Evolutionary conservation across 2,797 vertebrate species (phyloP), one percentile per base, ranked within the genome.

Genomic region (Telmatherina bonti): DNA sequence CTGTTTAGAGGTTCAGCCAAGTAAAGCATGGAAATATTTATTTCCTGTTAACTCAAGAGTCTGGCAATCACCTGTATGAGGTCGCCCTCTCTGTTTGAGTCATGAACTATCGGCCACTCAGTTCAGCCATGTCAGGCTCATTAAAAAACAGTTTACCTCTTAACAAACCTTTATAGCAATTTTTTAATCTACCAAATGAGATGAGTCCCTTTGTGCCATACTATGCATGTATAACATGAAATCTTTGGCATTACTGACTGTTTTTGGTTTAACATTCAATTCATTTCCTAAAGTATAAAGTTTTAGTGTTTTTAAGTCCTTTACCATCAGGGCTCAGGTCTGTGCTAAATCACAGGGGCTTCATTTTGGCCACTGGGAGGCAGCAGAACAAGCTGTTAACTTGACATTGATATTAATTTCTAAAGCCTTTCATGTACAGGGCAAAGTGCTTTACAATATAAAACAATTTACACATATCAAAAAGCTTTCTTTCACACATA

Each of bases 1-100:
- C 90, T 90, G 90, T 78, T 85, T 70, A 76, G 72, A 71, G 70
- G 24, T 11, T 79, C 60, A 27, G 91, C 93, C 93, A 91, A 93
- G 87, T 85, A 81, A 93, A 93, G 91, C 91, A 90, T 79, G 83
- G 92, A 93, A 94, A 93, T 92, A 84, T 91, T 92, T 90, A 85
- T 93, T 93, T 93, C 91, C 91, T 93, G 92, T 92, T 92, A 91
- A 93, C 87, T 91, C 83, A 83, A 88, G 86, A 89, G 78, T 89
- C 90, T 91, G 91, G 90, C 90, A 88, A 85, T 90, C 81, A 83
- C 84, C 82, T 89, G 81, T 67, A 76, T 83, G 75, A 91, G 85
- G 90, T 91, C 79, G 85, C 76, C 88, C 80, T 74, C 74, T 81
- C 77, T 62, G 79, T 45, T 87, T 84, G 71, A 64, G 79, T 78